These are phyloP conservation scores for Orthonychiurus folsomi DNA, from an alignment of 2,888 invertebrate genomes.

Conservation along the genomic window DNA sequence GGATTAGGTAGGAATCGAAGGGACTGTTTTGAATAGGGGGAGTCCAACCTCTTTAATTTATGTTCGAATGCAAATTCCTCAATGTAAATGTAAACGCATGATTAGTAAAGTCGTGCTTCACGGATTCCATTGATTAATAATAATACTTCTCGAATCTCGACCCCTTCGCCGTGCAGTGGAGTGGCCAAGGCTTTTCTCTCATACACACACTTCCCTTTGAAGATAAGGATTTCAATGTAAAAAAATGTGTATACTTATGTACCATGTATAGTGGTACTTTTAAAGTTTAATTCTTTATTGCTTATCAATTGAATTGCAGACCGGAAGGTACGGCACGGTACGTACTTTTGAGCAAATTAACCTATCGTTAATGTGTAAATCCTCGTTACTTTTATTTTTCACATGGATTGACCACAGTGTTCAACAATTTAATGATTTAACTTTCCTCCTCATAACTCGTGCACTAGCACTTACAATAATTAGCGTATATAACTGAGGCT, in stretches of 20 bases:
- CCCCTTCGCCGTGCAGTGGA: too few species aligned
- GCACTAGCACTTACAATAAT: background rate
- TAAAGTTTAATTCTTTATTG: too few species aligned
- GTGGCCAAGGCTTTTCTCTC: too few species aligned
- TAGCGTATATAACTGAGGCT: too few species aligned
- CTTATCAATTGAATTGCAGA: background rate
- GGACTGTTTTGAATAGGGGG: background rate
- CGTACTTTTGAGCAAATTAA: background rate
- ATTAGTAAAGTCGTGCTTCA: constrained; percentile 11
- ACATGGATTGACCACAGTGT: too few species aligned
- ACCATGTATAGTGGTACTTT: too few species aligned
- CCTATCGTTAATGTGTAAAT: background rate
- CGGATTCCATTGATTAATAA: constrained; percentile 6
- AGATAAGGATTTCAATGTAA: too few species aligned
- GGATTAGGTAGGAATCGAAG: background rate
- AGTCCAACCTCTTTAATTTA: background rate
- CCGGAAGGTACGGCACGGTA: background rate
- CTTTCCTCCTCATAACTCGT: background rate
- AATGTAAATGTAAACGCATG: constrained; percentile 6
- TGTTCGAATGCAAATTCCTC: background rate
- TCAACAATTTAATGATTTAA: background rate
- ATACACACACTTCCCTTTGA: too few species aligned
- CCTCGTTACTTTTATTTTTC: background rate
- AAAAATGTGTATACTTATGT: too few species aligned
- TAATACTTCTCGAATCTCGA: too few species aligned